These are phyloP conservation scores for Micrastur ruficollis DNA, from an alignment of 2,797 vertebrate species.

Conservation along the genomic window DNA sequence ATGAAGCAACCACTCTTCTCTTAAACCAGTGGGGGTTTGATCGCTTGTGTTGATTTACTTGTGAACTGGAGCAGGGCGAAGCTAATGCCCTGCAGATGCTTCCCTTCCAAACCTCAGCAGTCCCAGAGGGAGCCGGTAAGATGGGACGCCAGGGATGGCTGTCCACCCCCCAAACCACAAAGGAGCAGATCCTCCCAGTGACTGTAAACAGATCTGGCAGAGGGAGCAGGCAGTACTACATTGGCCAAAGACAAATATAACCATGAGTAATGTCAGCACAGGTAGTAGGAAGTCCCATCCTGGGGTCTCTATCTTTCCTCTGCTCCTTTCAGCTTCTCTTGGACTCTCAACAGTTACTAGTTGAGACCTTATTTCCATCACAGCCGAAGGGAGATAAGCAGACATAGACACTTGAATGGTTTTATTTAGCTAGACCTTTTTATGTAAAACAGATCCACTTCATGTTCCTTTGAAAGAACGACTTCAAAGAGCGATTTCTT, in stretches of 20 bases:
- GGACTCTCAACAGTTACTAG: background rate
- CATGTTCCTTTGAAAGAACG: background rate
- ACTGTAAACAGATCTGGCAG: background rate
- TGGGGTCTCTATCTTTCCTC: background rate
- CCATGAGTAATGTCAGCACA: background rate
- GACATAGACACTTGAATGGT: background rate
- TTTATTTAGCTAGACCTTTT: background rate
- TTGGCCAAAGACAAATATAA: background rate
- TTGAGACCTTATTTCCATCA: background rate
- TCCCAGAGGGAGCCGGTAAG: background rate
- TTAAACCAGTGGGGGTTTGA: background rate
- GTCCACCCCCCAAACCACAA: background rate
- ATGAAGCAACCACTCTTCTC: background rate
- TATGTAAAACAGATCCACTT: background rate
- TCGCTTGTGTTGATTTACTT: background rate
- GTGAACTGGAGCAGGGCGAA: fast-evolving
- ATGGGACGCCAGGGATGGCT: background rate
- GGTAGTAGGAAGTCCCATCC: background rate
- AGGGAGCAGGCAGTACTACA: background rate
- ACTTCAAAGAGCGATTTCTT: background rate
- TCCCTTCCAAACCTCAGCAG: background rate
- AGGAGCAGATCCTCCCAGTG: background rate
- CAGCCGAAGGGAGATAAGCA: background rate
- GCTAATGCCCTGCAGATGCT: background rate
- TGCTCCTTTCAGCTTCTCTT: background rate